phyloP scores from a whole-genome alignment of 2,113 vertebrate genomes.

The Monarcha castaneiventris region DNA sequence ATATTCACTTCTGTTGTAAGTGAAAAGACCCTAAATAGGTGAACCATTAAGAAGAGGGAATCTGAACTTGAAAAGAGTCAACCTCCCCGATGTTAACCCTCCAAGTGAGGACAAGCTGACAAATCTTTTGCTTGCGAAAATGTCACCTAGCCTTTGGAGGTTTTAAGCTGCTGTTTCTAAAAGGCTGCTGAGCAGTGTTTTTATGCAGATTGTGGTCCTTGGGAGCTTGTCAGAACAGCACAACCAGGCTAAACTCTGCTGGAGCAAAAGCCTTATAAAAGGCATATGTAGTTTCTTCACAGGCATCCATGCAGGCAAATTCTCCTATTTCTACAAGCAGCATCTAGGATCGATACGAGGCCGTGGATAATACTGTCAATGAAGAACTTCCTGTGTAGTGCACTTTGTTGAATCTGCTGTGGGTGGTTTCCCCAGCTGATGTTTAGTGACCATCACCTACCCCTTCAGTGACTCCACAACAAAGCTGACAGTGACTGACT shows the following conservation, averaged over 20 bases:
- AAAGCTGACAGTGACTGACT: not conserved
- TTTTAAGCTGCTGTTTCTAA: not conserved
- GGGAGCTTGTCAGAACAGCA: not conserved
- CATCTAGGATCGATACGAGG: not conserved
- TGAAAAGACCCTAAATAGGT: not conserved
- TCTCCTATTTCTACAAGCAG: not conserved
- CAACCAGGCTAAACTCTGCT: not conserved
- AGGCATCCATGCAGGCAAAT: not conserved
- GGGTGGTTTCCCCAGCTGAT: slow-evolving; percentile 6
- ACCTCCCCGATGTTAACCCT: not conserved
- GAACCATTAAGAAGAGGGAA: not conserved
- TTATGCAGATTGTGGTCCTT: not conserved
- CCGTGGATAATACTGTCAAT: not conserved
- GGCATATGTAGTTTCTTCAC: not conserved
- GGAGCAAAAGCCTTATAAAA: not conserved
- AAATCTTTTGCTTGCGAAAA: not conserved
- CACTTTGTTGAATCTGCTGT: not conserved
- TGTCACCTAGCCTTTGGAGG: not conserved
- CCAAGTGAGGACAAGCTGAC: not conserved
- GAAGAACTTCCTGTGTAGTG: not conserved
- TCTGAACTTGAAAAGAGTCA: not conserved
- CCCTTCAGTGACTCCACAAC: not conserved
- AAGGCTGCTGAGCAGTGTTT: not conserved
- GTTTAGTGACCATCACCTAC: not conserved
- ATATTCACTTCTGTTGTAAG: not conserved